Percentiles rank a stretch among this genome's conserved stretches.
These are phyloP conservation scores for Oryzias javanicus DNA, from an alignment of 2,113 vertebrate species.

Conservation along the genomic window DNA sequence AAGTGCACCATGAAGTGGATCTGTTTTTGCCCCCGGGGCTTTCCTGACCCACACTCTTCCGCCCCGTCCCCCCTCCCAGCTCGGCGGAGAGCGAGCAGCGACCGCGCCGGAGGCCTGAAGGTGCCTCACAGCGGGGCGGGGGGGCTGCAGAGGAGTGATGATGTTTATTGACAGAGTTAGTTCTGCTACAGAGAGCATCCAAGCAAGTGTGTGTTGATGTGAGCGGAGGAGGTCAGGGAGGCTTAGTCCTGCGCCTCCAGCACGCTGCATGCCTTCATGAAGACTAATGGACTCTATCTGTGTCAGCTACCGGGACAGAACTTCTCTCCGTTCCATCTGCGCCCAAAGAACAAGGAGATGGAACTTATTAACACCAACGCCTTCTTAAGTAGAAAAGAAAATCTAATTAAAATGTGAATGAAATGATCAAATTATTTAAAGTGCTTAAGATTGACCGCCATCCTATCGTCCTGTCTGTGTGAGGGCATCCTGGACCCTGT, in stretches of 20 bases:
- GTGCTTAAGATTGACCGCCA: conserved; percentile 6
- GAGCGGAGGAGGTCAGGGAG: conserved; percentile 38
- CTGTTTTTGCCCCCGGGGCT: conserved; percentile 33
- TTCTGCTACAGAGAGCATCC: conserved; percentile 41
- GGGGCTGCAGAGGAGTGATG: conserved; percentile 27
- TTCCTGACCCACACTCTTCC: conserved; percentile 50
- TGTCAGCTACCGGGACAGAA: conserved; percentile 26
- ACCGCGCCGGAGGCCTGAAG: conserved; percentile 14
- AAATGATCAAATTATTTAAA: conserved; percentile 7
- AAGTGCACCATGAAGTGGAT: conserved; percentile 25
- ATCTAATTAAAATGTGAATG: neutral
- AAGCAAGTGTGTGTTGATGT: conserved; percentile 3
- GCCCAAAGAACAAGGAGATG: neutral
- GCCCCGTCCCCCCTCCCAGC: conserved; percentile 34
- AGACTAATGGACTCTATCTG: conserved; percentile 42
- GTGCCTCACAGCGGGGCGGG: conserved; percentile 12
- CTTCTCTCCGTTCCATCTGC: neutral
- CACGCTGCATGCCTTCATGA: conserved; percentile 26
- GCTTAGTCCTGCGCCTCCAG: conserved; percentile 12
- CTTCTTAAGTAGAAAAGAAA: neutral
- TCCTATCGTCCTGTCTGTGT: conserved; percentile 20
- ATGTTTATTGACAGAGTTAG: conserved; percentile 52
- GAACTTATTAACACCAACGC: neutral
- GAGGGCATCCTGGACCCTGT: conserved; percentile 42
- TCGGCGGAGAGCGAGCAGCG: conserved; percentile 18